Percentiles rank a stretch among this genome's conserved stretches.
phyloP scores from a whole-genome alignment of 2,113 vertebrate species.

The Micronycteris hirsuta region DNA sequence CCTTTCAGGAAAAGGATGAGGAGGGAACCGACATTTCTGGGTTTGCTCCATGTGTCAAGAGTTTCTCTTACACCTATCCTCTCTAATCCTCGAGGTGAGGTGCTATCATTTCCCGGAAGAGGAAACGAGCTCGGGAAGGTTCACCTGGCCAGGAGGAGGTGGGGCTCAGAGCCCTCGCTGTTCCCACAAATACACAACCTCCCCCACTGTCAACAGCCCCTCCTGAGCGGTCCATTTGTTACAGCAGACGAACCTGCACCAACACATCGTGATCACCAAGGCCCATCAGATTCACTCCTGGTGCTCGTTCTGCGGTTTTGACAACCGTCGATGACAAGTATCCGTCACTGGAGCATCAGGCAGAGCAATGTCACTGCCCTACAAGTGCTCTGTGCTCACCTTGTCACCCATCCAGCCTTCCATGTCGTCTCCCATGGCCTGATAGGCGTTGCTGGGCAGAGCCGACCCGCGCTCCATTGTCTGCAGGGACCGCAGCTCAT shows the following conservation, averaged over 20 bases:
- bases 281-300: not conserved
- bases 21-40: not conserved
- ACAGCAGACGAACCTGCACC: rapidly evolving
- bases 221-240: not conserved
- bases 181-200: not conserved
- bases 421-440: not conserved
- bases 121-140: not conserved
- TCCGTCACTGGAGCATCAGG: not conserved
- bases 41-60: not conserved
- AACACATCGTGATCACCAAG: not conserved
- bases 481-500: not conserved
- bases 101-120: not conserved
- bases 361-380: not conserved
- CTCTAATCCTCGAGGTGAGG: too few species aligned
- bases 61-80: not conserved
- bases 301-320: not conserved
- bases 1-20: not conserved
- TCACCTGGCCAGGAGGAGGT: not conserved
- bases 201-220: not conserved
- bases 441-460: not conserved
- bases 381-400: not conserved
- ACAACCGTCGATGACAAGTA: not conserved
- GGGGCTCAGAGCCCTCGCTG: not conserved
- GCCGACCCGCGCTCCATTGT: too few species aligned
- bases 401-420: not conserved